Evolutionary conservation across 2,113 vertebrate genomes (phyloP).

Genomic region (Aplodontia rufa): DNA sequence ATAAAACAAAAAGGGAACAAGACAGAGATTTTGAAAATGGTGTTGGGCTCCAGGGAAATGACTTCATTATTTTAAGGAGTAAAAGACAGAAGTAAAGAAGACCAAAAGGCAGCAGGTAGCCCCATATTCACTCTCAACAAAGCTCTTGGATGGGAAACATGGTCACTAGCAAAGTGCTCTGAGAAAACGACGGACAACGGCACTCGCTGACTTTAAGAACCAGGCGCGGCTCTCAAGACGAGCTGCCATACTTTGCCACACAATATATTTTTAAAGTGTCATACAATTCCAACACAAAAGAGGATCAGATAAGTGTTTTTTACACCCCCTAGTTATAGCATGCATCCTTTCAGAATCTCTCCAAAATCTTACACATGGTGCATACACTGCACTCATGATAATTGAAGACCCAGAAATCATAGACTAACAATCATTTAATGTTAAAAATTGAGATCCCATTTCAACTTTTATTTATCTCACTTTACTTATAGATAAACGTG

Average conservation of each 20-base stretch:
- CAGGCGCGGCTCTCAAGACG: background rate
- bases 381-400: background rate
- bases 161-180: background rate
- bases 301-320: background rate
- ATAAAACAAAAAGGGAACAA: constrained; percentile 57
- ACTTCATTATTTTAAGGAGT: constrained; percentile 16
- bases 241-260: background rate
- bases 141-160: background rate
- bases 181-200: background rate
- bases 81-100: constrained; percentile 36
- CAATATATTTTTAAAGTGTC: background rate
- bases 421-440: background rate
- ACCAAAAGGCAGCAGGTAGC: background rate
- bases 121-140: background rate
- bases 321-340: background rate
- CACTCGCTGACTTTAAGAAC: background rate
- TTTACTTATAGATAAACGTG: background rate
- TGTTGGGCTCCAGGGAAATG: background rate
- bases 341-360: background rate
- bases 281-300: background rate
- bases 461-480: background rate
- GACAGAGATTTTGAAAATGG: constrained; percentile 52
- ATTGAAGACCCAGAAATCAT: background rate
- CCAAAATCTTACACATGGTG: background rate
- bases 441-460: background rate